Evolutionary conservation across 2,888 invertebrate genomes (phyloP).

Genomic region (Caenorhabditis panamensis): DNA sequence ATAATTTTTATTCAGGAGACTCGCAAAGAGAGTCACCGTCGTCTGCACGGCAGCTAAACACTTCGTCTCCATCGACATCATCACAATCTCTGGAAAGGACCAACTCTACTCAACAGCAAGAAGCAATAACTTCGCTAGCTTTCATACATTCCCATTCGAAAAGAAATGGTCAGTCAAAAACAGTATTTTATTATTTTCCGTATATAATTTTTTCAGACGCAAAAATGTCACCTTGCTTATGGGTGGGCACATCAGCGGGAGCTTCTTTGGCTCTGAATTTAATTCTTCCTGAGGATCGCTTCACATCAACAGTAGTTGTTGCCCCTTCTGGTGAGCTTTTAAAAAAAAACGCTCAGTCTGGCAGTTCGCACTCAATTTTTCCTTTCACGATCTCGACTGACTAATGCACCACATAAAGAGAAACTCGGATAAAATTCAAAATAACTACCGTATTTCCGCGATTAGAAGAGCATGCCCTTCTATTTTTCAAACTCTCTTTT

Average conservation of each 20-base stretch:
- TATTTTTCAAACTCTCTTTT: too few relatives aligned
- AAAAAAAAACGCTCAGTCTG: too few relatives aligned
- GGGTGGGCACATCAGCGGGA: constrained; percentile 98
- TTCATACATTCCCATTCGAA: constrained; percentile 77
- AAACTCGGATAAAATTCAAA: too few relatives aligned
- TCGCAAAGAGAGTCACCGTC: constrained; percentile 63
- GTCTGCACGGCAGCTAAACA: constrained; percentile 23
- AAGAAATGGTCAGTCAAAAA: constrained; percentile 70
- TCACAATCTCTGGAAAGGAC: constrained; percentile 62
- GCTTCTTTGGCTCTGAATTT: constrained; percentile 95
- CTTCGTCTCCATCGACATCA: constrained; percentile 63
- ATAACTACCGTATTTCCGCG: too few relatives aligned
- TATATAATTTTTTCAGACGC: constrained; percentile 63
- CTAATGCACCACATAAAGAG: too few relatives aligned
- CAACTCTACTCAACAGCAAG: constrained; percentile 49
- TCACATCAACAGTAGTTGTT: constrained; percentile 74
- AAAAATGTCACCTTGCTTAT: constrained; percentile 89
- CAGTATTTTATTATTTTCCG: too few relatives aligned
- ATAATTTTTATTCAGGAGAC: constrained; percentile 65
- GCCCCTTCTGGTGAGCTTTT: constrained; percentile 78
- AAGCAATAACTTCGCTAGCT: constrained; percentile 74
- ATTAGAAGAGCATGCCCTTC: too few relatives aligned
- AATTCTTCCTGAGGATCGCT: constrained; percentile 86
- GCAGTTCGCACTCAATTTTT: too few relatives aligned
- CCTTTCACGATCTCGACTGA: too few relatives aligned